Evolutionary conservation across 2,113 vertebrate species (phyloP).

Genomic region (Myrmecophaga tridactyla): DNA sequence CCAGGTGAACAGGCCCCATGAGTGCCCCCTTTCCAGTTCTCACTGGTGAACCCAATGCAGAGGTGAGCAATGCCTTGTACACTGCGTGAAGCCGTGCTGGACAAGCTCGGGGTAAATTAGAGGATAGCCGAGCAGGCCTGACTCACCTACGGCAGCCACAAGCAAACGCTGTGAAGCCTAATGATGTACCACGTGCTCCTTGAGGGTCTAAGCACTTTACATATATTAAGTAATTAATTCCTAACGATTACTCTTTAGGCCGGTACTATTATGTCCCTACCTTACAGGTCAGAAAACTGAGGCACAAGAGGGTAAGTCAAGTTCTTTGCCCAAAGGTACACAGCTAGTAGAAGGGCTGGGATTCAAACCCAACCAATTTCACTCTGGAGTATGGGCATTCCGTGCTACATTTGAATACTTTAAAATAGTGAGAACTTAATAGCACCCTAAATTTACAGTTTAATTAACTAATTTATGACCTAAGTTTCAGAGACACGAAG

Average conservation of each 20-base stretch:
- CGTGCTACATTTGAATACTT: neutral
- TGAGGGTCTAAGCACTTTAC: neutral
- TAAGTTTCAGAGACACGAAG: neutral
- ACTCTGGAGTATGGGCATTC: no score
- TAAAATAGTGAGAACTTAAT: neutral
- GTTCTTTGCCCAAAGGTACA: neutral
- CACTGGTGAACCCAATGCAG: rapidly evolving
- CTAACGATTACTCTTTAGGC: neutral
- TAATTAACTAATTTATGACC: neutral
- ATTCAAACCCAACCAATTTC: neutral
- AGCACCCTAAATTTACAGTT: neutral
- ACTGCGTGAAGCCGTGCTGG: rapidly evolving
- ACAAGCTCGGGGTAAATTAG: neutral
- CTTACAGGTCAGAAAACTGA: neutral
- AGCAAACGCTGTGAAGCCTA: rapidly evolving
- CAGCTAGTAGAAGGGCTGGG: neutral
- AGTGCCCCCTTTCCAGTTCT: no score
- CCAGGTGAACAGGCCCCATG: rapidly evolving
- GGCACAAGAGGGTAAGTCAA: neutral
- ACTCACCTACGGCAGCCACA: neutral
- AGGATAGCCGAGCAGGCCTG: neutral
- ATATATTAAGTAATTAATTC: neutral
- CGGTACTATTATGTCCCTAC: no score
- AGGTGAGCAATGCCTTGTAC: no score
- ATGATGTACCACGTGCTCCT: neutral